Evolutionary conservation across 2,888 invertebrate genomes (phyloP).

Genomic region (Acleris literana): DNA sequence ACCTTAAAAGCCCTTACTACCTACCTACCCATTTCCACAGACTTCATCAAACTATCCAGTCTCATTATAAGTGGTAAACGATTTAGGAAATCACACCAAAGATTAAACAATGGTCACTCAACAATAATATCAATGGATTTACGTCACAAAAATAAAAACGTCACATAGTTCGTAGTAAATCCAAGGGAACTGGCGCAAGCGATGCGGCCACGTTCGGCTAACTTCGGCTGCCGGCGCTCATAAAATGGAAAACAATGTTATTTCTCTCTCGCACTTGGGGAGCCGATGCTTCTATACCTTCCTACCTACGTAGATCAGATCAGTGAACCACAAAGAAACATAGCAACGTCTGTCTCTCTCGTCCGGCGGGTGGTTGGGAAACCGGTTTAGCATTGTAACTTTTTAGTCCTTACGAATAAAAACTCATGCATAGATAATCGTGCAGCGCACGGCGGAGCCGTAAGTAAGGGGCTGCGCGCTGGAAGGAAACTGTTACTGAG

Average conservation of each 20-base stretch:
- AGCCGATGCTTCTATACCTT: conserved; percentile 21
- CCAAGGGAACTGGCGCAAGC: conserved; percentile 59
- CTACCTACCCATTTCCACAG: not conserved
- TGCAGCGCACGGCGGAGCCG: conserved; percentile 54
- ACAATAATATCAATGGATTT: conserved; percentile 69
- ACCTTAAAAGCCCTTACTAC: conserved; percentile 14
- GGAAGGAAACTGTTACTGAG: conserved; percentile 75
- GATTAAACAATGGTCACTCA: conserved; percentile 48
- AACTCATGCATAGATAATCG: conserved; percentile 74
- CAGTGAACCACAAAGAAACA: conserved; percentile 79
- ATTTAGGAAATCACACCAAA: conserved; percentile 12
- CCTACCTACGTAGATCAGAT: conserved; percentile 60
- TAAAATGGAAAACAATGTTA: conserved; percentile 51
- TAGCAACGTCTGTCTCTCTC: conserved; percentile 65
- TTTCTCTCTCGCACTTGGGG: conserved; percentile 57
- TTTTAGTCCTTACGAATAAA: conserved; percentile 72
- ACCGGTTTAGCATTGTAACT: conserved; percentile 73
- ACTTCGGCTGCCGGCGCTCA: conserved; percentile 51
- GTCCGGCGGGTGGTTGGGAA: conserved; percentile 63
- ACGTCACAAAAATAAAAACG: conserved; percentile 64
- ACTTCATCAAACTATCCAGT: not conserved
- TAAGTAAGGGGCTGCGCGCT: conserved; percentile 57
- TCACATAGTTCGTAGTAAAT: conserved; percentile 54
- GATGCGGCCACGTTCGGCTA: conserved; percentile 60
- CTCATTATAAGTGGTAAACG: not conserved